Evolutionary conservation across 2,797 vertebrate species (phyloP).

Genomic region (Aplochiton taeniatus): DNA sequence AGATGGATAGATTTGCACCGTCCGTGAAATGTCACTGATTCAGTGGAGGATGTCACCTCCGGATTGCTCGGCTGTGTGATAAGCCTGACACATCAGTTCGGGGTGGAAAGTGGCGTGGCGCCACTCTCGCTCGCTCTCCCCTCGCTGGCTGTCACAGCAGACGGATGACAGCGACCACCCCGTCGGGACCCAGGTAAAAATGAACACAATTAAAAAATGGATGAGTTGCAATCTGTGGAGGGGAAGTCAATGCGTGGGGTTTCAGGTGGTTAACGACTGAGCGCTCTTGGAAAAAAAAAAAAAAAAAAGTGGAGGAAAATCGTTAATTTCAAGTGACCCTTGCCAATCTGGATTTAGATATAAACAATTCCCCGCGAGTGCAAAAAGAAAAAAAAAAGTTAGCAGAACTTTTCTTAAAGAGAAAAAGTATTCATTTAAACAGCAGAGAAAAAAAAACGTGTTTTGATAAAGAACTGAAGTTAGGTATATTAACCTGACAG

Average conservation of each 20-base stretch:
- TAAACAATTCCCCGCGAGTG: conserved; percentile 36
- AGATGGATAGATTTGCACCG: conserved; percentile 86
- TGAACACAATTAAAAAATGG: conserved; percentile 82
- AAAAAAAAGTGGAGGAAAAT: conserved; percentile 56
- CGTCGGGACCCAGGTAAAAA: conserved; percentile 76
- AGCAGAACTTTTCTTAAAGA: neutral
- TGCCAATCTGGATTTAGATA: conserved; percentile 62
- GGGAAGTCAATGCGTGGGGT: conserved; percentile 76
- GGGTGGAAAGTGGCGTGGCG: conserved; percentile 71
- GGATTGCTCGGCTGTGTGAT: conserved; percentile 82
- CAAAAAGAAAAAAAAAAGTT: conserved; percentile 5
- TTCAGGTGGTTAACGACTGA: conserved; percentile 74
- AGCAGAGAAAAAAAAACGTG: no score
- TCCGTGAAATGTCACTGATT: conserved; percentile 88
- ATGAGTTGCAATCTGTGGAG: conserved; percentile 78
- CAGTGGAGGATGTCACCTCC: conserved; percentile 85
- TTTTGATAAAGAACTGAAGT: conserved; percentile 9
- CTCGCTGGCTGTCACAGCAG: conserved; percentile 76
- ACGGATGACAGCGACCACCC: conserved; percentile 83
- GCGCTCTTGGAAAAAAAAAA: conserved; percentile 62
- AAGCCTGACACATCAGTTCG: conserved; percentile 81
- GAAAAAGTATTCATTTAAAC: conserved; percentile 11
- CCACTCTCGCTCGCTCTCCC: conserved; percentile 29
- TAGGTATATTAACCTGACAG: conserved; percentile 16
- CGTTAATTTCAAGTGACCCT: conserved; percentile 62